These are phyloP conservation scores for Drosophila stalkeri DNA, from an alignment of 2,888 invertebrate species.

Conservation along the genomic window DNA sequence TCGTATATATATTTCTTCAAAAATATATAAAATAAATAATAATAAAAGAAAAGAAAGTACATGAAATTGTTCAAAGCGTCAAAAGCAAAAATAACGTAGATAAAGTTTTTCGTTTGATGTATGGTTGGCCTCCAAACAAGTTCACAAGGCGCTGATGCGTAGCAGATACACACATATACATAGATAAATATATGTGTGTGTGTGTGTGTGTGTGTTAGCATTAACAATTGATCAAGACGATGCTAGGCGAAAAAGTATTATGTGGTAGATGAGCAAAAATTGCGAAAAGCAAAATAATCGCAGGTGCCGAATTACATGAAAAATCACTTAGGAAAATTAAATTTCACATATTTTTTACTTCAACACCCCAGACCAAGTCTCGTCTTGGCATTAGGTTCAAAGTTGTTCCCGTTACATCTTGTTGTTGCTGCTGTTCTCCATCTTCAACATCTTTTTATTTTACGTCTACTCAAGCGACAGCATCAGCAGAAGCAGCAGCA, in stretches of 20 bases:
- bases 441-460: conserved; percentile 15
- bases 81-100: conserved; percentile 46
- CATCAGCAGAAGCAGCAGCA: conserved; percentile 4
- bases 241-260: conserved; percentile 68
- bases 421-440: conserved; percentile 21
- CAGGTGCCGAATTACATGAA: conserved; percentile 82
- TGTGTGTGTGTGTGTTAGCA: conserved; percentile 46
- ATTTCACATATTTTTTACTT: conserved; percentile 82
- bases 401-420: conserved; percentile 29
- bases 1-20: conserved; percentile 24
- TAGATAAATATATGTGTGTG: neutral
- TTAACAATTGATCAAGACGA: conserved; percentile 76
- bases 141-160: conserved; percentile 72
- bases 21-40: neutral
- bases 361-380: conserved; percentile 48
- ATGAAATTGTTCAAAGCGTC: conserved; percentile 31
- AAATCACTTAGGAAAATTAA: conserved; percentile 80
- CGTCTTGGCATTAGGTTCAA: conserved; percentile 61
- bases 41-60: conserved; percentile 18
- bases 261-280: conserved; percentile 51
- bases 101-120: conserved; percentile 71
- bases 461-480: conserved; percentile 48
- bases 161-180: conserved; percentile 2
- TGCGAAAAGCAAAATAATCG: conserved; percentile 64
- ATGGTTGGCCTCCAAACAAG: conserved; percentile 68